phyloP scores from a whole-genome alignment of 2,797 vertebrate genomes.

The Pterois miles region DNA sequence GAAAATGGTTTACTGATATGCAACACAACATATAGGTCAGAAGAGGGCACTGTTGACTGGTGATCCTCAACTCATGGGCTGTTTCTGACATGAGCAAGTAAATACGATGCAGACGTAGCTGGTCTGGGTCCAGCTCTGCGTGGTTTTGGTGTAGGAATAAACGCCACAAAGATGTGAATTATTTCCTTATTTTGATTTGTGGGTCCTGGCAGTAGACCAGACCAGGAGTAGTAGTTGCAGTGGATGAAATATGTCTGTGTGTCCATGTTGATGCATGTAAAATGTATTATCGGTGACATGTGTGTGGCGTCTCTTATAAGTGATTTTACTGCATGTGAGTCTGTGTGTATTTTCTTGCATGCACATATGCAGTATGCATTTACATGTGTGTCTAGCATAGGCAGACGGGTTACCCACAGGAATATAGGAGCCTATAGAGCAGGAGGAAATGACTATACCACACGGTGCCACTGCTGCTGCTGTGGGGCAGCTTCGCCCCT shows the following conservation, averaged over 20 bases:
- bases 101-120: background rate
- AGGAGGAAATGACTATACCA: constrained; percentile 72
- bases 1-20: background rate
- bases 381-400: constrained; percentile 15
- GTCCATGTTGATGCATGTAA: background rate
- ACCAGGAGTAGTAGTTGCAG: background rate
- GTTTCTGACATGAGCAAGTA: background rate
- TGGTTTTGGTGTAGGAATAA: constrained; percentile 11
- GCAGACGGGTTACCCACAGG: constrained; percentile 74
- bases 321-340: constrained; percentile 5
- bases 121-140: background rate
- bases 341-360: constrained; percentile 4
- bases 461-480: constrained; percentile 56
- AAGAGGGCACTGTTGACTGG: constrained; percentile 55
- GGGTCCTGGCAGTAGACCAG: background rate
- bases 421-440: constrained; percentile 57
- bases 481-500: background rate
- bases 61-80: background rate
- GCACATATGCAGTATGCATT: constrained; percentile 32
- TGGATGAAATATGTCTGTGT: background rate
- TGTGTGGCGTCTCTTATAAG: background rate
- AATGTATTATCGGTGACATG: constrained; percentile 9
- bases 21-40: constrained; percentile 23
- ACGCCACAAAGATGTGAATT: background rate
- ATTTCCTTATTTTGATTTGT: background rate